phyloP scores from a whole-genome alignment of 2,797 vertebrate species.

The Neolamprologus multifasciatus region DNA sequence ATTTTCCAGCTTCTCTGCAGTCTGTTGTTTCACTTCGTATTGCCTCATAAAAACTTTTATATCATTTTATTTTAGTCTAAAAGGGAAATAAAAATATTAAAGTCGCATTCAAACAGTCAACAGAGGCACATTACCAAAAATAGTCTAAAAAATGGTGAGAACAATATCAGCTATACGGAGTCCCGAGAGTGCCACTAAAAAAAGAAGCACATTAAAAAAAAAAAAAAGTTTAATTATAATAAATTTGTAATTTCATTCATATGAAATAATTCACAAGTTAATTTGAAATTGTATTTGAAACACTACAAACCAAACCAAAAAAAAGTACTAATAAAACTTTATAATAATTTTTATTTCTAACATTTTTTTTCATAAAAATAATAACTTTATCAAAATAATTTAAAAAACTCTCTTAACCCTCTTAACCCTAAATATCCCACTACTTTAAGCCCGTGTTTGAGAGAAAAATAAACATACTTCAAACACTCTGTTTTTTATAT shows the following conservation, averaged over 20 bases:
- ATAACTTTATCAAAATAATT: not conserved
- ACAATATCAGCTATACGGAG: not conserved
- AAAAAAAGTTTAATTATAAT: not conserved
- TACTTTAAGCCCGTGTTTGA: not conserved
- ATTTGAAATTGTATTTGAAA: not conserved
- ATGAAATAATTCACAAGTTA: not conserved
- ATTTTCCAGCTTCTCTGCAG: not conserved
- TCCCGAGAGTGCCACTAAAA: not conserved
- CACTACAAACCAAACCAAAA: not conserved
- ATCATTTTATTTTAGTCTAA: not conserved
- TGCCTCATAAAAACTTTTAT: not conserved
- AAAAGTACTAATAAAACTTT: not conserved
- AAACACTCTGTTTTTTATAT: not conserved
- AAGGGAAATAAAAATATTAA: not conserved
- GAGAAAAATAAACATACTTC: not conserved
- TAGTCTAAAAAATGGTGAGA: not conserved
- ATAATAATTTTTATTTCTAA: not conserved
- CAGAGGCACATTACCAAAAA: not conserved
- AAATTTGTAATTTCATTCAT: not conserved
- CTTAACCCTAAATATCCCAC: not conserved
- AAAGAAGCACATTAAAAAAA: not conserved
- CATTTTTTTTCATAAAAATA: not conserved
- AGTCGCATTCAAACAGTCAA: not conserved
- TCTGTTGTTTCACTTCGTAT: not conserved
- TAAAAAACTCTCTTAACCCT: not conserved